Percentiles rank a stretch among this genome's conserved stretches.
These are phyloP conservation scores for Bombylius major DNA, from an alignment of 2,888 invertebrate genomes.

Conservation along the genomic window DNA sequence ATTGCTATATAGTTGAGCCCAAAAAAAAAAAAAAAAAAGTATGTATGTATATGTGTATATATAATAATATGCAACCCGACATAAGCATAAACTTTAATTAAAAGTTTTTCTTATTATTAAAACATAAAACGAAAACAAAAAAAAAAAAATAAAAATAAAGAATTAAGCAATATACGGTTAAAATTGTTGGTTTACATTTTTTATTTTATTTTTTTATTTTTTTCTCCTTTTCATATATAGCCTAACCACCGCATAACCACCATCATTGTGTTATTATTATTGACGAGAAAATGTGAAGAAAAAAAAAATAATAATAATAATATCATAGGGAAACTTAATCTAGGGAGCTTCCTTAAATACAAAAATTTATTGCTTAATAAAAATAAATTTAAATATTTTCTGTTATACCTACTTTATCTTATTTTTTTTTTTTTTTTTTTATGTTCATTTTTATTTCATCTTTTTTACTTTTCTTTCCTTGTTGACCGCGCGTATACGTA, in stretches of 20 bases:
- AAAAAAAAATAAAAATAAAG: too few relatives aligned
- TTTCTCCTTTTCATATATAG: not conserved
- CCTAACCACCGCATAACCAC: not conserved
- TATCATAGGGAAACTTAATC: constrained; percentile 6
- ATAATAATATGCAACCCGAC: not conserved
- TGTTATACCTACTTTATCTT: too few relatives aligned
- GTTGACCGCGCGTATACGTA: not conserved
- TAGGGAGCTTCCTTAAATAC: constrained; percentile 24
- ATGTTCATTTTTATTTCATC: not conserved
- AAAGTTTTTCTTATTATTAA: constrained; percentile 7
- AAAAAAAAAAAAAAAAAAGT: not conserved
- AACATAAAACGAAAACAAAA: too few relatives aligned
- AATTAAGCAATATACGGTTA: too few relatives aligned
- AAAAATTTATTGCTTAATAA: constrained; percentile 31
- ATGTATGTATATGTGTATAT: too few relatives aligned
- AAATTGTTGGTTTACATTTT: too few relatives aligned
- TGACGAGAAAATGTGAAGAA: too few relatives aligned
- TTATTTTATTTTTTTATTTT: not conserved
- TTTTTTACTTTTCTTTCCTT: not conserved
- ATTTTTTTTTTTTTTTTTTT: not conserved
- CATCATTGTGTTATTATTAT: too few relatives aligned
- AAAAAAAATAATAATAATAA: too few relatives aligned
- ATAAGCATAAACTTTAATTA: constrained; percentile 14
- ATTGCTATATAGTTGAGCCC: not conserved
- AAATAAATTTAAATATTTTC: constrained; percentile 26